These are phyloP conservation scores for Patella caerulea DNA, from an alignment of 2,888 invertebrate genomes.

Conservation along the genomic window DNA sequence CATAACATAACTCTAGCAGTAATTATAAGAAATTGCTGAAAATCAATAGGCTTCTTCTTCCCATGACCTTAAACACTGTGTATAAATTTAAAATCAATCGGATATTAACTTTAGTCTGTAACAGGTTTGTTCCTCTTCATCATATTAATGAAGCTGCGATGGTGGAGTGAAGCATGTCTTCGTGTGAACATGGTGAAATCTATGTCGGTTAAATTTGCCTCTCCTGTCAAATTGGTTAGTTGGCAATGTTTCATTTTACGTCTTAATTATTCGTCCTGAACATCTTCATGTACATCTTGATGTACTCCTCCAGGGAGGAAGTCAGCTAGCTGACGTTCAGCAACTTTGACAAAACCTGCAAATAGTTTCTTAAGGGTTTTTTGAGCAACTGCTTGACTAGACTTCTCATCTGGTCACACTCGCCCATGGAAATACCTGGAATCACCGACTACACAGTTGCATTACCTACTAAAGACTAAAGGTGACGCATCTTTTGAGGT, in stretches of 20 bases:
- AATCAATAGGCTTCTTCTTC: too few relatives aligned
- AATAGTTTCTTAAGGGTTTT: background rate
- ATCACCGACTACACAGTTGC: too few relatives aligned
- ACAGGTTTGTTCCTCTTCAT: constrained; percentile 21
- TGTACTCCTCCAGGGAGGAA: constrained; percentile 16
- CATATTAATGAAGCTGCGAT: constrained; percentile 15
- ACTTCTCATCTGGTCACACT: too few relatives aligned
- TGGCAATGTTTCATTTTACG: constrained; percentile 1
- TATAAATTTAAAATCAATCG: too few relatives aligned
- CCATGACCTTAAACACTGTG: too few relatives aligned
- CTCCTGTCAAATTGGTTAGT: constrained; percentile 16
- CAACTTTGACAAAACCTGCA: background rate
- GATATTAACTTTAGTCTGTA: background rate
- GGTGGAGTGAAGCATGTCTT: constrained; percentile 11
- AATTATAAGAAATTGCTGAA: too few relatives aligned
- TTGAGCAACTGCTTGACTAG: too few relatives aligned
- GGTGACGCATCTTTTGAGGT: too few relatives aligned
- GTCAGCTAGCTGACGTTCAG: constrained; percentile 16
- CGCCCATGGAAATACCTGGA: too few relatives aligned
- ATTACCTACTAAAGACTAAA: too few relatives aligned
- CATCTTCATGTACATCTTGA: too few relatives aligned
- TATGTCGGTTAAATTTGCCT: constrained; percentile 17
- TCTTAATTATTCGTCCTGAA: constrained; percentile 1
- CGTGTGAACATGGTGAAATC: constrained; percentile 21
- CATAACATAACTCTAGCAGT: too few relatives aligned